Evolutionary conservation across 1,140 invertebrate species (phyloP), one percentile per base, ranked within the genome.

Genomic region (Battus philenor): DNA sequence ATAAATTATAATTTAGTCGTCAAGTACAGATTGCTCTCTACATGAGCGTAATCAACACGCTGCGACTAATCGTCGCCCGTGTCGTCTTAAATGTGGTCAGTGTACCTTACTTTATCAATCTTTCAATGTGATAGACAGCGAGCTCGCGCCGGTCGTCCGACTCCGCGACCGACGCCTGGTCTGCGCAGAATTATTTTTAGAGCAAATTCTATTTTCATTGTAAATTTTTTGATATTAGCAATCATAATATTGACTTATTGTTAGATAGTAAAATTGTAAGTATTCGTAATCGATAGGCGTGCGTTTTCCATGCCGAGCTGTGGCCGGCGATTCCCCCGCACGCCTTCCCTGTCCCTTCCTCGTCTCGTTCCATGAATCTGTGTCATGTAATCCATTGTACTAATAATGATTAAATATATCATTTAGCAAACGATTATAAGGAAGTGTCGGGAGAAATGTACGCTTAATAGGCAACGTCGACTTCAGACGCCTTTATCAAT

Each of bases 121-220:
- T 82, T 77, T 80, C 68, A 80, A 82, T 85, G 80, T 85, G 80
- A 85, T 85, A 85, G 78, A 64, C 55, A 53, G 68, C 68, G 61
- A 63, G 73, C 73, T 34, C 57, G 55, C 65, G 74, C 63, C 74
- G 75, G 68, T 73, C 75, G 76, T 71, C 55, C 67, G 66, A 74
- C 65, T 70, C n/a, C 57, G 59, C 75, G 75, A 72, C 69, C 76
- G 80, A 68, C 76, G 63, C 61, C 53, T 30, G 72, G 56, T 58
- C 51, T 47, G 65, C 57, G 62, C 55, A 30, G 62, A 73, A 71
- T 73, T 81, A 83, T 79, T 81, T 82, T 81, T 83, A 85, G 78
- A 85, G 55, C 80, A 73, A 81, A 83, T 68, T 85, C 81, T 85
- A 85, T 85, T 85, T 85, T 85, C 77, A 81, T 71, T 85, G 78